Base-by-base conservation (phyloP, 1,140 invertebrate genomes). In the Zophobas atratus region DNA sequence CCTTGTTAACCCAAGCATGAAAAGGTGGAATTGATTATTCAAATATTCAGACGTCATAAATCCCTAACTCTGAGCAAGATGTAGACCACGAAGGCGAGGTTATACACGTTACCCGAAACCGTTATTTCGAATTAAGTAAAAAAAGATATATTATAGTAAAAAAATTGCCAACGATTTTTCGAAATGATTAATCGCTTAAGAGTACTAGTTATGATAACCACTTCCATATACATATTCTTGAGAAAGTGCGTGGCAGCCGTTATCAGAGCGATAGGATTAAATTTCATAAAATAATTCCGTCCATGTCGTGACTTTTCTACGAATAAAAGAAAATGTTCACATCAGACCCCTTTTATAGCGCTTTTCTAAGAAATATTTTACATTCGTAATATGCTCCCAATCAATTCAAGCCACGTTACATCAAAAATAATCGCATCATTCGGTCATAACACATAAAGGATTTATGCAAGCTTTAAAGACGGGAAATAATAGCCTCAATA, bases 401-500 rank as follows among this genome's bases (percentile, higher is more conserved):
- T 20, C 20, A 20, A 20, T 20, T 20, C 20, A 20, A 20, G 20
- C 20, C 20, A 20, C 20, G 20, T 20, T 20, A 20, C 20, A 20
- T 43, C 6, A 41, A 38, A 63, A 4, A 38, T 8, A 36, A 41
- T 43, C 20, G 41, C 35, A 67, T 67, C 39, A 67, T 39, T 67
- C 43, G 20, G 60, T 43, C 60, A 39, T 38, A 1, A 67, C 60
- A 67, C 43, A 46, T 43, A 51, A 67, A 43, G 38, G 60, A 67
- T 63, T 63, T 67, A 67, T 67, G 39, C 60, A 67, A 48, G 41
- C 32, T 67, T 67, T 67, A 67, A 67, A 41, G 60, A n/a, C 38
- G 60, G n/a, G n/a, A 67, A 67, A 67, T 67, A 73, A 73, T 34
- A 41, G 48, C n/a, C 33, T 51, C 71, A 39, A 73, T 70, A 73